Percentiles rank a stretch among this genome's conserved stretches.
Conservation (phyloP, 2,888 invertebrate species). For the Lumbricus terrestris region DNA sequence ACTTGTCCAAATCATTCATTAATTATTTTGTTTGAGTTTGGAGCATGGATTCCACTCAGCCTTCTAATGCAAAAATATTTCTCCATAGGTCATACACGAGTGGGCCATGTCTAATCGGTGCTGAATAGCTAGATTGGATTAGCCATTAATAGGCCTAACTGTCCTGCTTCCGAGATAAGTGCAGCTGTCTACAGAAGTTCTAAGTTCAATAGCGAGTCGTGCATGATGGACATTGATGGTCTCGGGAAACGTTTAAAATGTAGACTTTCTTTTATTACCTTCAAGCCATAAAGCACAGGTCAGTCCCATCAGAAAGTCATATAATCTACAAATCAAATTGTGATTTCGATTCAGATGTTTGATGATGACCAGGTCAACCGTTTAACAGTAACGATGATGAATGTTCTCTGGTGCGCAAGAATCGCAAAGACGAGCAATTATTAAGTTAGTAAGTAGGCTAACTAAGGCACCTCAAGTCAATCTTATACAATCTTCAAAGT, state of each 20-base stretch:
- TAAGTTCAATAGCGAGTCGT: not conserved
- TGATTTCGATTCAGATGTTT: not conserved
- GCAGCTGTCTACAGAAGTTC: not conserved
- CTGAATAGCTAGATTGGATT: not conserved
- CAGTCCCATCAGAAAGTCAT: constrained; percentile 38
- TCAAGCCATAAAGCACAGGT: constrained; percentile 33
- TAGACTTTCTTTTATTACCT: constrained; percentile 25
- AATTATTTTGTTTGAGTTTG: not conserved
- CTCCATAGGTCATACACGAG: not conserved
- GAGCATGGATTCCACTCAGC: not conserved
- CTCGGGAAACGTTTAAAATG: not conserved
- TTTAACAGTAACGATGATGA: too few relatives aligned
- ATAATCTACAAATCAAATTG: constrained; percentile 31
- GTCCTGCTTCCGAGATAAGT: not conserved
- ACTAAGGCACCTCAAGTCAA: not conserved
- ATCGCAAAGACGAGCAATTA: too few relatives aligned
- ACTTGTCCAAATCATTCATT: not conserved
- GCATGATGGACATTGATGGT: too few relatives aligned
- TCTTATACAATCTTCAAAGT: not conserved
- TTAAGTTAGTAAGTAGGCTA: not conserved
- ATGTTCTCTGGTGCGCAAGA: too few relatives aligned
- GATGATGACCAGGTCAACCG: not conserved
- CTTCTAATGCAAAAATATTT: not conserved
- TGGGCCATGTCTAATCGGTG: not conserved
- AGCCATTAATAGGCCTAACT: not conserved